A percentile compares a stretch with the other conserved stretches of the same genome.
These are phyloP conservation scores for Amblyjoppa fuscipennis DNA, from an alignment of 2,888 invertebrate species.

Conservation along the genomic window DNA sequence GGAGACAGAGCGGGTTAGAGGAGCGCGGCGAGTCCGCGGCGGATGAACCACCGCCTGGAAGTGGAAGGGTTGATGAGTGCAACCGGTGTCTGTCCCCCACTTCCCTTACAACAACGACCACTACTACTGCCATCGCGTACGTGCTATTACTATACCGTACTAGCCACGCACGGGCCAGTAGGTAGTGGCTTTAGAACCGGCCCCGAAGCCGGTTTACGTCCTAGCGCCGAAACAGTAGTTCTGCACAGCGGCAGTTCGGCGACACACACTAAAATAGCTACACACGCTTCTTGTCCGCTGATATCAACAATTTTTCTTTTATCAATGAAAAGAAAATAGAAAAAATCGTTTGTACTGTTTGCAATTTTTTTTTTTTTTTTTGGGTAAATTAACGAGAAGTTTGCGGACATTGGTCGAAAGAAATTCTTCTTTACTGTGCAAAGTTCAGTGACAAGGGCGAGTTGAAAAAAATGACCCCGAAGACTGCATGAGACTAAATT, in stretches of 20 bases:
- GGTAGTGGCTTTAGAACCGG: constrained; percentile 75
- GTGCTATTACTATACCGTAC: constrained; percentile 26
- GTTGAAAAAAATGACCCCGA: background rate
- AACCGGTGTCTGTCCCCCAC: constrained; percentile 84
- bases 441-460: constrained; percentile 9
- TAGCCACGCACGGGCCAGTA: constrained; percentile 54
- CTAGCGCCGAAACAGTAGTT: constrained; percentile 76
- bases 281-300: background rate
- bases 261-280: constrained; percentile 69
- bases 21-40: constrained; percentile 65
- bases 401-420: background rate
- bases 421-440: background rate
- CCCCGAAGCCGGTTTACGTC: constrained; percentile 77
- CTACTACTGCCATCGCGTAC: constrained; percentile 49
- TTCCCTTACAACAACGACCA: constrained; percentile 52
- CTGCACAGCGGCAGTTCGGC: constrained; percentile 79
- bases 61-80: constrained; percentile 84
- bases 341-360: background rate
- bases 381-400: background rate
- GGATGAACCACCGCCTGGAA: constrained; percentile 62
- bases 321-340: background rate
- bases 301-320: background rate
- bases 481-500: too few relatives aligned
- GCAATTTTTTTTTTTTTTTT: background rate
- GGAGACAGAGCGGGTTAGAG: constrained; percentile 35